These are phyloP conservation scores for Anarhynchus alexandrinus DNA, from an alignment of 2,113 vertebrate genomes.

Conservation along the genomic window DNA sequence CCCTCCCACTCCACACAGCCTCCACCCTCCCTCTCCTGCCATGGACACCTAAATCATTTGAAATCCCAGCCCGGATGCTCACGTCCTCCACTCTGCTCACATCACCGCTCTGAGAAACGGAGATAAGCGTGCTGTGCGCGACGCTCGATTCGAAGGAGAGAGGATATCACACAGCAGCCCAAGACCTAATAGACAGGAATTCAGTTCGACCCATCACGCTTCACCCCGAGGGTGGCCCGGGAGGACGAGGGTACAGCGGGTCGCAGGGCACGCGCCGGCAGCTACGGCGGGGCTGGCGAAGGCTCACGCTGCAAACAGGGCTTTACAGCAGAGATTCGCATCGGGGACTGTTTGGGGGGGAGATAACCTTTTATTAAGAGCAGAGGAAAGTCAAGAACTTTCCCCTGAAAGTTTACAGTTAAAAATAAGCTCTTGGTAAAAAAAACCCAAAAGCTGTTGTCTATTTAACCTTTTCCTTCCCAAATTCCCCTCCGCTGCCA, in stretches of 20 bases:
- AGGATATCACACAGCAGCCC: neutral
- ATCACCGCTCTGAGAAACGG: neutral
- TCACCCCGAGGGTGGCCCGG: neutral
- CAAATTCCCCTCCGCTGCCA: neutral
- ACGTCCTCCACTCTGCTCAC: accelerated
- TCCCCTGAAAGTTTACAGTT: neutral
- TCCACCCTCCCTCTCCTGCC: neutral
- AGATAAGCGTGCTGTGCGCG: neutral
- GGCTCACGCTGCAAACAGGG: neutral
- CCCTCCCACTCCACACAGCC: neutral
- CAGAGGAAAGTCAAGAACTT: neutral
- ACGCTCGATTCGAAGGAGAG: neutral
- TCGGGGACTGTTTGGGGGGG: neutral
- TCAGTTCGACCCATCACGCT: neutral
- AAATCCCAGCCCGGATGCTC: neutral
- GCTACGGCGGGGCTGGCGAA: accelerated
- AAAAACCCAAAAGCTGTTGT: neutral
- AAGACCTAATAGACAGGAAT: neutral
- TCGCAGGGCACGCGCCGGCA: neutral
- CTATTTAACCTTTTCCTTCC: neutral
- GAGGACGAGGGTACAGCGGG: neutral
- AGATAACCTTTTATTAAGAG: accelerated
- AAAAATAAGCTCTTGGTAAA: neutral
- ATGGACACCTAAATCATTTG: neutral
- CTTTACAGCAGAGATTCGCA: neutral